A percentile compares a stretch with the other conserved stretches of the same genome.
phyloP scores from a whole-genome alignment of 2,888 invertebrate genomes.

The Acrobasis suavella region DNA sequence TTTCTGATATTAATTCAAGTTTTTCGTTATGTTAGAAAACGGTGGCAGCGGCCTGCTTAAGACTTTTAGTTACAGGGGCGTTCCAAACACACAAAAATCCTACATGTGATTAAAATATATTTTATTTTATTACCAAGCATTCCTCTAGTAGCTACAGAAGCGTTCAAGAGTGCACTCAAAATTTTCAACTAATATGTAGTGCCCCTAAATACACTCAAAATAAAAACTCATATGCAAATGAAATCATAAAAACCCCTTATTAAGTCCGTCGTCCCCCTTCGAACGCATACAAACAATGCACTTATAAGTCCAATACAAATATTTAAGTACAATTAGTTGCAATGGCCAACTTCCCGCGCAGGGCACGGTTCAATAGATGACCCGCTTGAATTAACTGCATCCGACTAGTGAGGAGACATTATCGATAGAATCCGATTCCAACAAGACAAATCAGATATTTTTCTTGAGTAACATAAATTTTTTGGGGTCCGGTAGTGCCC shows the following conservation, averaged over 20 bases:
- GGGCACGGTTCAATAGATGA: conserved; percentile 46
- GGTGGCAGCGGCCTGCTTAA: no score
- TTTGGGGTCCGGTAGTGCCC: no score
- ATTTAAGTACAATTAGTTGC: conserved; percentile 16
- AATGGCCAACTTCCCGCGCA: conserved; percentile 20
- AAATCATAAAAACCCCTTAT: neutral
- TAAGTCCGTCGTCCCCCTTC: neutral
- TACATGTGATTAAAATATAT: no score
- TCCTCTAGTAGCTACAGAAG: no score
- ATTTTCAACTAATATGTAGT: no score
- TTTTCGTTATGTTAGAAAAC: no score
- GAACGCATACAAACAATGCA: neutral
- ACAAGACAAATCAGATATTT: neutral
- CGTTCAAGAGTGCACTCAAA: no score
- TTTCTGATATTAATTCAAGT: no score
- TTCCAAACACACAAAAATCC: no score
- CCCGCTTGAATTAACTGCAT: conserved; percentile 57
- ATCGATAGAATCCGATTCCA: conserved; percentile 22
- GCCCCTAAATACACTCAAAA: neutral
- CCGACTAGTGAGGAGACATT: conserved; percentile 45
- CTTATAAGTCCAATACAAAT: conserved; percentile 9
- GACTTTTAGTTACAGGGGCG: no score
- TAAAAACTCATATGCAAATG: neutral
- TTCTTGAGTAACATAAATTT: no score
- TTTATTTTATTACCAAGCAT: no score